A percentile compares a stretch with the other conserved stretches of the same genome.
Evolutionary conservation across 1,140 invertebrate species (phyloP).

Genomic region (Nylanderia fulva): DNA sequence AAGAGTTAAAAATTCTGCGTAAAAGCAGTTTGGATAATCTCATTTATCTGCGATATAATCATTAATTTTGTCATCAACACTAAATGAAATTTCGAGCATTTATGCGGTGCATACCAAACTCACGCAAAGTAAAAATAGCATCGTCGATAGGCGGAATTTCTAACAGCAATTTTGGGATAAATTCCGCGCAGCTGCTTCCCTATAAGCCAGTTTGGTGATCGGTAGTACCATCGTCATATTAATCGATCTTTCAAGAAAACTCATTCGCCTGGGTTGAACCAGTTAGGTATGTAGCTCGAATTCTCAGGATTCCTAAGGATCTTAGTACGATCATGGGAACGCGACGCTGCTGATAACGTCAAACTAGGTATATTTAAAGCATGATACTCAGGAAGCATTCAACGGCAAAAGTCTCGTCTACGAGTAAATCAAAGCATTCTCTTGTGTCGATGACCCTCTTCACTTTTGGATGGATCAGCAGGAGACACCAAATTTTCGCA

Average conservation of each 20-base stretch:
- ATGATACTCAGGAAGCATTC: constrained; percentile 46
- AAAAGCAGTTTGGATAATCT: not conserved
- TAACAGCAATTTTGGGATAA: constrained; percentile 32
- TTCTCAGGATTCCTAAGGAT: constrained; percentile 57
- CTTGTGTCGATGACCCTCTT: constrained; percentile 36
- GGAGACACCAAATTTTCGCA: not conserved
- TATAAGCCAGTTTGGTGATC: constrained; percentile 12
- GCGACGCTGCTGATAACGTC: not conserved
- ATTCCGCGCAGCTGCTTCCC: not conserved
- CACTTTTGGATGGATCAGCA: constrained; percentile 28
- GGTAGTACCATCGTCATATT: constrained; percentile 2
- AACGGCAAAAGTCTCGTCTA: constrained; percentile 35
- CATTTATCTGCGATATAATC: constrained; percentile 3
- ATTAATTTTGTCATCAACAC: not conserved
- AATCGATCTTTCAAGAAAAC: constrained; percentile 39
- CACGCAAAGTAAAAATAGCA: constrained; percentile 5
- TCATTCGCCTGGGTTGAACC: constrained; percentile 5
- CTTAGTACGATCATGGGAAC: constrained; percentile 13
- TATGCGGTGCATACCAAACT: not conserved
- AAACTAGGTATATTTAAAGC: constrained; percentile 31
- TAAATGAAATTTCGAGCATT: constrained; percentile 8
- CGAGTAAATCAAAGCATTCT: constrained; percentile 37
- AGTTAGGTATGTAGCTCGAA: constrained; percentile 51
- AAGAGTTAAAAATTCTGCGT: not conserved
- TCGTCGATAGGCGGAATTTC: constrained; percentile 12